Evolutionary conservation across 2,113 vertebrate species (phyloP), one percentile per base, ranked within the genome.

Genomic region (Rhombomys opimus): DNA sequence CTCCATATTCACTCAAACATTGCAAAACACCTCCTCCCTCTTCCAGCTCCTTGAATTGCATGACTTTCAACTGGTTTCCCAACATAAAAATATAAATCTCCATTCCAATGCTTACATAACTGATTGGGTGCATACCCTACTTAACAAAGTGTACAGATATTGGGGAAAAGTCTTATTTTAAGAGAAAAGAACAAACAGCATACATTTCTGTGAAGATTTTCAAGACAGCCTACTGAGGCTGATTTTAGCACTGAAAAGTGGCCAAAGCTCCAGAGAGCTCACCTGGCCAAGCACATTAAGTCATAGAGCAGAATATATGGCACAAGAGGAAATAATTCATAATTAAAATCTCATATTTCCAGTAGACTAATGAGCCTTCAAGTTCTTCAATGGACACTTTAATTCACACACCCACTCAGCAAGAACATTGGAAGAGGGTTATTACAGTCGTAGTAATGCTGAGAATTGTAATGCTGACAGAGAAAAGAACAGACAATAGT

Each of bases 271-370:
- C 41, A 82, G 22, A 80, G 30, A 75, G 84, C 20, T 63, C 50
- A 54, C n/a, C 10, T 27, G 5, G 54, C 27, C 27, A 82, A 3
- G 41, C 41, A 73, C 41, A 86, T 82, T 91, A 70, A 20, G 17
- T 78, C 59, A 91, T 61, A 86, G 30, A 78, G 13, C 63, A 35
- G 11, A 81, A 50, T 23, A n/a, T n/a, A 65, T 81, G 32, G 54
- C 32, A 88, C 7, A 7, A 50, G 8, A 95, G n/a, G 88, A 96
- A 89, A 94, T 90, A 90, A 94, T 93, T 96, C 85, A 93, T 94
- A 90, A 97, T 97, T 94, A 96, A 97, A 96, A 92, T 90, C 52
- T 76, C 81, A 35, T 78, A 81, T 81, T 93, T 95, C 72, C n/a
- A 46, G 54, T 75, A 94, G 70, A 95, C 63, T 90, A 57, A 86